Evolutionary conservation across 2,113 vertebrate species (phyloP), one percentile per base, ranked within the genome.

Genomic region (Lathamus discolor): DNA sequence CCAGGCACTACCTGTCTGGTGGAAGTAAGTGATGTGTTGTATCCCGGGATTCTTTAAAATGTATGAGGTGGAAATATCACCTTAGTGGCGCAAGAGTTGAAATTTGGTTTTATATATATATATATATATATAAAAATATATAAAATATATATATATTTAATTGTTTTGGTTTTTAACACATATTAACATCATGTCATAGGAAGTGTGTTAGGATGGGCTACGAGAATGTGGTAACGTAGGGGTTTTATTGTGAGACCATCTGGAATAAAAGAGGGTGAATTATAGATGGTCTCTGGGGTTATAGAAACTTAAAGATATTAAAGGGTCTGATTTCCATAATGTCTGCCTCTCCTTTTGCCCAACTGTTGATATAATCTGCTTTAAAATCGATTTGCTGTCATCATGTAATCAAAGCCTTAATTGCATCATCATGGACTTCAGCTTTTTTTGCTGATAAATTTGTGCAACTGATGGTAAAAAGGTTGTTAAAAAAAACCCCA

Each of bases 301-400:
- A 91, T 91, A 81, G 96, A 96, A 96, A 92, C 83, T 89, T 94
- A 84, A 96, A 95, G 92, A 92, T 95, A 90, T 95, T 93, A 92
- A 91, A 94, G 95, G 86, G 88, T 93, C 80, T 96, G 92, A 96
- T 96, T 96, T 96, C 96, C 94, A 95, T 96, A 97, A 97, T 96
- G 93, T 76, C 90, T 95, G 88, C 92, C 88, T 96, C 83, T 94
- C 92, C 91, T 78, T 93, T 96, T 92, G 93, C 95, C 95, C 92
- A 96, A 95, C 93, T 95, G 92, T 97, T 97, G 96, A 95, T 97
- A 97, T 95, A 96, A 96, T 95, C 95, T 97, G 96, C 86, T 96
- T 95, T 90, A 82, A 94, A 94, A 97, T 97, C 49, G 96, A 96
- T 96, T 96, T 96, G 78, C 96, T 97, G 96, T 96, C 96, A 96